phyloP scores from a whole-genome alignment of 2,888 invertebrate genomes.

The Drosophila kambysellisi region DNA sequence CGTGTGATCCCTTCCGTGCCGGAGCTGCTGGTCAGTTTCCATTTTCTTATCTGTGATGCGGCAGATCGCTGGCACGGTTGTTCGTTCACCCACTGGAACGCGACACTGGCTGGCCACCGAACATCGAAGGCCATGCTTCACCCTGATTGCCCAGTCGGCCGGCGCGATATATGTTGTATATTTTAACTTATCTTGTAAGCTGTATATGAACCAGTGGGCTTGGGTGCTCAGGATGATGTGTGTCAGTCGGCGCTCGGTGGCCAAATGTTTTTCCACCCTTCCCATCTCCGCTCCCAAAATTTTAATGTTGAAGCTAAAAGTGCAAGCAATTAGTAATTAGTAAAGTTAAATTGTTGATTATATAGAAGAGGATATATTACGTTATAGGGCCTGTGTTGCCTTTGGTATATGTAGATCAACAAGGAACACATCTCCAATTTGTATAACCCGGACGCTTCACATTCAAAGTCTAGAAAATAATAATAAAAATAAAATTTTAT shows the following conservation, averaged over 20 bases:
- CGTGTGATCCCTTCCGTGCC: slow-evolving; percentile 31
- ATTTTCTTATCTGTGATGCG: slow-evolving; percentile 62
- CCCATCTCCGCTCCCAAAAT: slow-evolving; percentile 32
- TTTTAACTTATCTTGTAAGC: slow-evolving; percentile 66
- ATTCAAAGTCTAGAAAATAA: slow-evolving; percentile 18
- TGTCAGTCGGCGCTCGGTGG: slow-evolving; percentile 56
- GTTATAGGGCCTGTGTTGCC: slow-evolving; percentile 35
- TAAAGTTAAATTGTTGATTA: slow-evolving; percentile 72
- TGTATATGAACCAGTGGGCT: slow-evolving; percentile 42
- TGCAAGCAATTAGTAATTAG: slow-evolving; percentile 62
- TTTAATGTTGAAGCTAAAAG: slow-evolving; percentile 66
- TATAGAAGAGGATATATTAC: slow-evolving; percentile 50
- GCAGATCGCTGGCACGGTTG: slow-evolving; percentile 46
- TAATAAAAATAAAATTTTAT: slow-evolving; percentile 22
- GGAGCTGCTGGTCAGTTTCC: slow-evolving; percentile 76
- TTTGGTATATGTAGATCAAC: slow-evolving; percentile 32
- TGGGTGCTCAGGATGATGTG: slow-evolving; percentile 52
- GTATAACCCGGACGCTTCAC: slow-evolving; percentile 32
- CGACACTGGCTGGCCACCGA: slow-evolving; percentile 22
- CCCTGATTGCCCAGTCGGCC: slow-evolving; percentile 43
- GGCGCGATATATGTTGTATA: slow-evolving; percentile 63
- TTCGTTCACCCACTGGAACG: slow-evolving; percentile 13
- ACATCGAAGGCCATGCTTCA: slow-evolving; percentile 45
- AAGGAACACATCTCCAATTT: slow-evolving; percentile 25
- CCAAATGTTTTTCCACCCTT: slow-evolving; percentile 31